Base-by-base conservation (phyloP, 2,888 invertebrate species). In the Cheilosia soror region DNA sequence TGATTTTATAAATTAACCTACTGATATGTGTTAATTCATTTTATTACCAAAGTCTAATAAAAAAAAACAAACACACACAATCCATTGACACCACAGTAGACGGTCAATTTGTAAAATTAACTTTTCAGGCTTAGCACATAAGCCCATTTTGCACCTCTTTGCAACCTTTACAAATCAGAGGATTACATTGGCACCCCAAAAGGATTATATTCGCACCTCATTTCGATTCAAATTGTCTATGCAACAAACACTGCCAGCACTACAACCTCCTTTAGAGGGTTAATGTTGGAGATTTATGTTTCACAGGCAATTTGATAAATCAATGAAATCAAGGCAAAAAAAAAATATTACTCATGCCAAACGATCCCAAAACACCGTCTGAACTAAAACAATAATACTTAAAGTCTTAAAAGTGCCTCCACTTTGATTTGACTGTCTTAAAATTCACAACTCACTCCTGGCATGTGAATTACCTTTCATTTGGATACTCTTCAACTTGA, bases 241-340 rank as follows among this genome's bases (percentile, higher is more conserved):
- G 31, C 31, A 33, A 51, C 13, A 42, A 11, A 4, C 29, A 63
- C 9, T 29, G 49, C n/a, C 9, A 25, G n/a, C n/a, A n/a, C n/a
- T n/a, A n/a, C n/a, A n/a, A n/a, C 15, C 55, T 31, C 68, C 15
- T 31, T 57, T 25, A 44, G 11, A 58, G 25, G 58, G 69, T 37
- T 58, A 33, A 58, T 15, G 27, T 58, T 47, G 25, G 9, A 58
- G 58, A 69, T 58, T 69, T 69, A 49, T 58, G 9, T 47, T 69
- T 69, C 69, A 58, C 69, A 25, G 5, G 42, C 55, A 25, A 47
- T 58, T 69, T 27, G 47, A 44, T 31, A 55, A 68, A 37, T 69
- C 47, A 69, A 47, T 47, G 55, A 47, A 53, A 13, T 11, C 15
- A 11, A 31, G 55, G 7, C 1, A 47, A 37, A 11, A 11, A 2